Evolutionary conservation across 2,113 vertebrate species (phyloP).

Genomic region (Prionailurus bengalensis): DNA sequence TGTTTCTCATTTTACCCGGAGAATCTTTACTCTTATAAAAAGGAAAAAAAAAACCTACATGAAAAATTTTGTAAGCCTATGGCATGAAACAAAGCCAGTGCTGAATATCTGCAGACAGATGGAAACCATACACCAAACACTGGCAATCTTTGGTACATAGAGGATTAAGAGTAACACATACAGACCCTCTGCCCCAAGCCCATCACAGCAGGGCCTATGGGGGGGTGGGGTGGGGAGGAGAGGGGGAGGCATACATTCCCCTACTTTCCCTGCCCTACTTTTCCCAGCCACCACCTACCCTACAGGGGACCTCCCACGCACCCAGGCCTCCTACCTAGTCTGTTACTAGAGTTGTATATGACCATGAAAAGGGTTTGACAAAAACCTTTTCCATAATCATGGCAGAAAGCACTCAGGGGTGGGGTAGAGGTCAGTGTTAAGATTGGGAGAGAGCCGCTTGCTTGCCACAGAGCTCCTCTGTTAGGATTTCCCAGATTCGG

Average conservation of each 20-base stretch:
- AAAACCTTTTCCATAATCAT: not conserved
- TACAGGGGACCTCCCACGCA: not conserved
- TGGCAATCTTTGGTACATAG: not conserved
- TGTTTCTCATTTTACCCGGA: not conserved
- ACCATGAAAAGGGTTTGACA: not conserved
- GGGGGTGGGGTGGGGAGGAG: too few species aligned
- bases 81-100: conserved; percentile 1
- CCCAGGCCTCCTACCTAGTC: not conserved
- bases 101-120: conserved; percentile 6
- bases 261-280: not conserved
- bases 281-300: not conserved
- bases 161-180: not conserved
- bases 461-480: not conserved
- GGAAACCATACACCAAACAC: not conserved
- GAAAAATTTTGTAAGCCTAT: not conserved
- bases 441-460: not conserved
- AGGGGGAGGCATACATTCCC: too few species aligned
- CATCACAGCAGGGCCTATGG: not conserved
- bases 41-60: not conserved
- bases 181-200: not conserved
- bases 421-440: not conserved
- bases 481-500: not conserved
- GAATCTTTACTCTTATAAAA: not conserved
- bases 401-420: not conserved
- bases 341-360: not conserved